phyloP scores from a whole-genome alignment of 2,797 vertebrate species.

The Falco peregrinus region DNA sequence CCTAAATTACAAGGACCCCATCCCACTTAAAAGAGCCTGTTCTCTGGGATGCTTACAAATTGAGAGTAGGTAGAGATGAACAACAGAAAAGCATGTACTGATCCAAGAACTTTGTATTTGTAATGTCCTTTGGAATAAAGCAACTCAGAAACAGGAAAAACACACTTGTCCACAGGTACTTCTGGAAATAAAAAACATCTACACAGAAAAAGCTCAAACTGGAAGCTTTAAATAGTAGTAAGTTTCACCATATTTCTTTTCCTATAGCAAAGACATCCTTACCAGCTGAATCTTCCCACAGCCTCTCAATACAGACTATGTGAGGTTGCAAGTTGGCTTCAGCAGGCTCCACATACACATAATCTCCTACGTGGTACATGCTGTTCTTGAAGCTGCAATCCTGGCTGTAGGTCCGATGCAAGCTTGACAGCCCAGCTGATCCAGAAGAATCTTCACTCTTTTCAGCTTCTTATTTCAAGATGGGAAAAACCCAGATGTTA shows the following conservation, averaged over 20 bases:
- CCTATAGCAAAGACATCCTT: slow-evolving; percentile 43
- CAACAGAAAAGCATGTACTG: background rate
- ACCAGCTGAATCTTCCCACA: slow-evolving; percentile 97
- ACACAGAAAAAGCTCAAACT: background rate
- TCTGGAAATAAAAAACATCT: background rate
- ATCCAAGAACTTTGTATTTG: background rate
- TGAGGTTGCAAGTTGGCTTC: slow-evolving; percentile 93
- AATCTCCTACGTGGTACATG: slow-evolving; percentile 97
- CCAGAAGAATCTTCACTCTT: slow-evolving; percentile 91
- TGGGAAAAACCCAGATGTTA: background rate
- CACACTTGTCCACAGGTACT: background rate
- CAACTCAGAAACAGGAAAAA: background rate
- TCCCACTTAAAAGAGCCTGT: background rate
- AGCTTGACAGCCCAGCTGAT: slow-evolving; percentile 84
- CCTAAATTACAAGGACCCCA: background rate
- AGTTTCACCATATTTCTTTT: background rate
- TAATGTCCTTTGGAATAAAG: background rate
- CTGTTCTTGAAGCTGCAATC: slow-evolving; percentile 99
- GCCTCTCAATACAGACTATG: slow-evolving; percentile 96
- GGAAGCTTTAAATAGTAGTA: background rate
- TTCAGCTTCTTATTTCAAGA: slow-evolving; percentile 88
- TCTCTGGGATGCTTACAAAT: background rate
- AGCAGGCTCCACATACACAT: slow-evolving; percentile 95
- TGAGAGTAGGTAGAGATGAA: background rate
- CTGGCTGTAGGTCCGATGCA: slow-evolving; percentile 95